Evolutionary conservation across 2,797 vertebrate genomes (phyloP).

Genomic region (Liparis tanakae): DNA sequence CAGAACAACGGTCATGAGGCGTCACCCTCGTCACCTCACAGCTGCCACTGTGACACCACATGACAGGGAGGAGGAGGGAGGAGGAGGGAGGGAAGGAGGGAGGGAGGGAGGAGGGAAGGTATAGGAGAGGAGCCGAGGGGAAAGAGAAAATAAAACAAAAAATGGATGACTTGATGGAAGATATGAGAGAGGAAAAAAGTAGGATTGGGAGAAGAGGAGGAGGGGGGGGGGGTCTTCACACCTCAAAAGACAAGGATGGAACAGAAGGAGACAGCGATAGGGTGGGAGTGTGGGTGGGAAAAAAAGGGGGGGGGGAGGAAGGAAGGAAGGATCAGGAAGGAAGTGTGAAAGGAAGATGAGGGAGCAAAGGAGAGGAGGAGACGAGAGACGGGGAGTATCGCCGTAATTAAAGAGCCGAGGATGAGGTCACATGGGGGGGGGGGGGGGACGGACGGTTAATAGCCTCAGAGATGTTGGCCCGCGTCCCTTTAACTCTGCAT

Average conservation of each 20-base stretch:
- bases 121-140: background rate
- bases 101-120: background rate
- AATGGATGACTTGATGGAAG: constrained; percentile 8
- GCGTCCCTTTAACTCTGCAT: constrained; percentile 82
- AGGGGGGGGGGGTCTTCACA: background rate
- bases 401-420: constrained; percentile 77
- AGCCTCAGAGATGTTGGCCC: constrained; percentile 79
- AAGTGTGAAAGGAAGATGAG: too few species aligned
- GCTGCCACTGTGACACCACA: constrained; percentile 62
- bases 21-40: constrained; percentile 44
- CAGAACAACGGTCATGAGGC: constrained; percentile 22
- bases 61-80: constrained; percentile 47
- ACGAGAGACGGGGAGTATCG: constrained; percentile 68
- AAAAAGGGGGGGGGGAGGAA: too few species aligned
- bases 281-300: background rate
- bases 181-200: background rate
- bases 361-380: too few species aligned
- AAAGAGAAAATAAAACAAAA: background rate
- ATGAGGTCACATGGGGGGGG: constrained; percentile 76
- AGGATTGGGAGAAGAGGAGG: background rate
- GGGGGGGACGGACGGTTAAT: constrained; percentile 70
- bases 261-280: constrained; percentile 9
- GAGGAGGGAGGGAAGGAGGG: background rate
- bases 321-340: constrained; percentile 3
- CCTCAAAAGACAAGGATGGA: constrained; percentile 27